Percentiles rank a stretch among this genome's conserved stretches.
These are phyloP conservation scores for Octodonta nipae DNA, from an alignment of 2,888 invertebrate species.

Conservation along the genomic window DNA sequence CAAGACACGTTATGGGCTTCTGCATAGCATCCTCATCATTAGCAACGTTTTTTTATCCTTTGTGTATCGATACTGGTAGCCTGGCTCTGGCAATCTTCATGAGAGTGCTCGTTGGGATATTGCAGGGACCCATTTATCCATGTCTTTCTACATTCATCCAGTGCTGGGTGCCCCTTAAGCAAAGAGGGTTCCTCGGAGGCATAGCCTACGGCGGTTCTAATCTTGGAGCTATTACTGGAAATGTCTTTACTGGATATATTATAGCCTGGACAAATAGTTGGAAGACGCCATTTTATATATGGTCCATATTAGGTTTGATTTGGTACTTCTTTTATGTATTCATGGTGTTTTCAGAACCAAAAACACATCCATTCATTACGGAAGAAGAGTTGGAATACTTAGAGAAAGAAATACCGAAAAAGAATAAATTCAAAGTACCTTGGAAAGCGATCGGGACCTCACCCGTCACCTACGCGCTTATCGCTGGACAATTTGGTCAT, in stretches of 20 bases:
- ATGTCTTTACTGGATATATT: constrained; percentile 38
- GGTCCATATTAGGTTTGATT: constrained; percentile 56
- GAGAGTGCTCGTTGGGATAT: constrained; percentile 52
- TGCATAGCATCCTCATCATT: constrained; percentile 68
- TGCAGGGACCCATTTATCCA: constrained; percentile 70
- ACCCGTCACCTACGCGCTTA: constrained; percentile 29
- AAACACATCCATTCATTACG: constrained; percentile 34
- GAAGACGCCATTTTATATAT: constrained; percentile 68
- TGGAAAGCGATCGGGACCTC: constrained; percentile 12
- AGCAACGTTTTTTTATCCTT: constrained; percentile 64
- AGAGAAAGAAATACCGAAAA: constrained; percentile 3
- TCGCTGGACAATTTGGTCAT: constrained; percentile 53
- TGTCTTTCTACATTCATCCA: constrained; percentile 37
- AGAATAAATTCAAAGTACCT: constrained; percentile 7
- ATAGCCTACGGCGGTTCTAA: constrained; percentile 65
- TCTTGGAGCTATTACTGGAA: constrained; percentile 51
- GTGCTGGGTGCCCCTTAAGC: constrained; percentile 64
- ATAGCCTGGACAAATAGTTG: constrained; percentile 36
- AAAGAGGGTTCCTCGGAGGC: constrained; percentile 62
- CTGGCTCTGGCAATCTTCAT: constrained; percentile 52
- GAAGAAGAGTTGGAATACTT: constrained; percentile 12
- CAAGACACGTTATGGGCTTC: constrained; percentile 67
- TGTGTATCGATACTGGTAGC: constrained; percentile 40
- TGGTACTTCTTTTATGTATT: constrained; percentile 45
- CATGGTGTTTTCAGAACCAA: constrained; percentile 42